Conservation (phyloP, 2,797 vertebrate genomes). For the Eulemur albifrons region DNA sequence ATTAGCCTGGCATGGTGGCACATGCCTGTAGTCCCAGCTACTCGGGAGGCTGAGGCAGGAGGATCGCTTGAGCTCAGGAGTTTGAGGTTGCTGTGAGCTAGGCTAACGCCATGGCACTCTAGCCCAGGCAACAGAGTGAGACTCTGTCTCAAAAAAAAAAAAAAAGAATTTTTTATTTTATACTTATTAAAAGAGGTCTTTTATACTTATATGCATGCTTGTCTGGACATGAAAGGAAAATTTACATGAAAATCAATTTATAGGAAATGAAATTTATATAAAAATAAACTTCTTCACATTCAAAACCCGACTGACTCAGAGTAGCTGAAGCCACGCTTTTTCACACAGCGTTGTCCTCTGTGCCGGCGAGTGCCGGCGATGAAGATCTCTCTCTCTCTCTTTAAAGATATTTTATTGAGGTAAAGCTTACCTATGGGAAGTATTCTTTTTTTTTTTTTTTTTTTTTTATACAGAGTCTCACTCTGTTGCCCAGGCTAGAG, state of each 20-base stretch:
- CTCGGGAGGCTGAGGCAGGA: too few relatives aligned
- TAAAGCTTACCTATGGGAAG: not conserved
- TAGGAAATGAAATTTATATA: not conserved
- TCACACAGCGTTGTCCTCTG: not conserved
- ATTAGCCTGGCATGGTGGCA: too few relatives aligned
- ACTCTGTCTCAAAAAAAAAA: too few relatives aligned
- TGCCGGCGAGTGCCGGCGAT: not conserved
- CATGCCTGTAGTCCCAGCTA: too few relatives aligned
- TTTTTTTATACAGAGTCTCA: too few relatives aligned
- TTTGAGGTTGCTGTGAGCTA: too few relatives aligned
- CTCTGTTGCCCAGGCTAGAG: too few relatives aligned
- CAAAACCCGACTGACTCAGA: not conserved
- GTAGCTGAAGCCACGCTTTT: too few relatives aligned
- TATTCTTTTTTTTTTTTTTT: not conserved
- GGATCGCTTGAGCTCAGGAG: too few relatives aligned
- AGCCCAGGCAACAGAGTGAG: too few relatives aligned
- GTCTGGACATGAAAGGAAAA: not conserved
- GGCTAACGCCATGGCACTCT: too few relatives aligned
- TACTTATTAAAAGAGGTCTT: not conserved
- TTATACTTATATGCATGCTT: not conserved
- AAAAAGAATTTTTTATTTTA: not conserved
- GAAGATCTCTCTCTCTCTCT: not conserved
- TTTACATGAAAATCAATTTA: not conserved
- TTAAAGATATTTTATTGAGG: not conserved
- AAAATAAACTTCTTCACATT: not conserved